Conservation (phyloP, 2,797 vertebrate species). For the Danionella dracula region DNA sequence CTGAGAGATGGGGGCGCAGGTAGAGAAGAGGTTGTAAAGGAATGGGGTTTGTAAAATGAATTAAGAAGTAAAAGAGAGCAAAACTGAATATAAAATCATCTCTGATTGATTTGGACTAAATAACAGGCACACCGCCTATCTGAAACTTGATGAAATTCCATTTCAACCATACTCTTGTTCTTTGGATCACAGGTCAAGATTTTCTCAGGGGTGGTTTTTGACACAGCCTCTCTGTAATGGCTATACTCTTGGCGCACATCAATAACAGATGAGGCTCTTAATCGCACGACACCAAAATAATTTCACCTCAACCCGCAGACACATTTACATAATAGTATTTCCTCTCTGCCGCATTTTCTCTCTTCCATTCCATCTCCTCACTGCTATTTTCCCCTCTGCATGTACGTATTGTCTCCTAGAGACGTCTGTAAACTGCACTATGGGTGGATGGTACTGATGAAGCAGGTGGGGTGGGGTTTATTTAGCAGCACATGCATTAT, state of each 20-base stretch:
- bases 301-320: slow-evolving; percentile 80
- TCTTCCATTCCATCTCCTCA: slow-evolving; percentile 28
- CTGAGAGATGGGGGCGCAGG: slow-evolving; percentile 3
- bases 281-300: slow-evolving; percentile 89
- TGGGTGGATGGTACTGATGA: slow-evolving; percentile 8
- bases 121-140: not conserved
- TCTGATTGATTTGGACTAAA: slow-evolving; percentile 5
- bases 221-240: slow-evolving; percentile 74
- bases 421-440: slow-evolving; percentile 73
- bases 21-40: not conserved
- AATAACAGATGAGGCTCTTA: slow-evolving; percentile 97
- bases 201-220: slow-evolving; percentile 26
- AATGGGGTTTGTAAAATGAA: slow-evolving; percentile 6
- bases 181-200: slow-evolving; percentile 13
- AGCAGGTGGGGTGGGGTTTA: slow-evolving; percentile 17
- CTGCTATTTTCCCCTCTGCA: slow-evolving; percentile 37
- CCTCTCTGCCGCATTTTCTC: slow-evolving; percentile 43
- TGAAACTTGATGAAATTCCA: not conserved
- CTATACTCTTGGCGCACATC: slow-evolving; percentile 88
- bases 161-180: slow-evolving; percentile 33
- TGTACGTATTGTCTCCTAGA: slow-evolving; percentile 61
- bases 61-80: not conserved
- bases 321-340: slow-evolving; percentile 99
- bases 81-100: not conserved
- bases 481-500: slow-evolving; percentile 36